Evolutionary conservation across 2,113 vertebrate species (phyloP), one percentile per base, ranked within the genome.

Genomic region (Gasterosteus nipponicus): DNA sequence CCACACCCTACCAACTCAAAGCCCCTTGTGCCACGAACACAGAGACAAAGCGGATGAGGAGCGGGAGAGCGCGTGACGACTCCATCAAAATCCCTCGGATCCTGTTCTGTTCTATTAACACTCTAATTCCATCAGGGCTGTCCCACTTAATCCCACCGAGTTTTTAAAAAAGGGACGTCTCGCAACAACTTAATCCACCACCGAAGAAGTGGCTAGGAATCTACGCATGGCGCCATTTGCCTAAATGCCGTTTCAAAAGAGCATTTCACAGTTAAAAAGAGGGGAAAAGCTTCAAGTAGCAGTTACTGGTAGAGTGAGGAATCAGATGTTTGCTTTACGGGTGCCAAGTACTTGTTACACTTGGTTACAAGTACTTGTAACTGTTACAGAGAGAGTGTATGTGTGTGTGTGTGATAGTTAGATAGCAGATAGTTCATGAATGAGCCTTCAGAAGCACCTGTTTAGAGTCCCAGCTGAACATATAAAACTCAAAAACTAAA

Each of bases 111-210:
- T 35, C 63, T 51, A 19, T 62, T 67, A 56, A 41, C 19, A 73
- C 59, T 81, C 49, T 72, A 61, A 85, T 84, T 86, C 39, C 85
- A 76, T 84, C 70, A 75, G 5, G 29, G 31, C 53, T 46, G 78
- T 68, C 62, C 72, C 42, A 69, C 73, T 59, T 82, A 87, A 86
- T 91, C 88, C 81, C 62, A 75, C 58, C 63, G 38, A 53, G 64
- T n/a, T n/a, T n/a, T 51, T n/a, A 3, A 62, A 73, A 80, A 86
- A 53, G 47, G 53, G 81, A 77, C 86, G 83, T 83, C 78, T 77
- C 69, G 77, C 68, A 73, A 63, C 68, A 87, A 73, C 60, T 70
- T 80, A 86, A 85, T 83, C 67, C 64, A 61, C 64, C 58, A 57
- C 56, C 56, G 53, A 73, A 85, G 62, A 86, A 65, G 65, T 49